A percentile compares a stretch with the other conserved stretches of the same genome.
Evolutionary conservation across 1,140 invertebrate species (phyloP).

Genomic region (Aphis craccivora): DNA sequence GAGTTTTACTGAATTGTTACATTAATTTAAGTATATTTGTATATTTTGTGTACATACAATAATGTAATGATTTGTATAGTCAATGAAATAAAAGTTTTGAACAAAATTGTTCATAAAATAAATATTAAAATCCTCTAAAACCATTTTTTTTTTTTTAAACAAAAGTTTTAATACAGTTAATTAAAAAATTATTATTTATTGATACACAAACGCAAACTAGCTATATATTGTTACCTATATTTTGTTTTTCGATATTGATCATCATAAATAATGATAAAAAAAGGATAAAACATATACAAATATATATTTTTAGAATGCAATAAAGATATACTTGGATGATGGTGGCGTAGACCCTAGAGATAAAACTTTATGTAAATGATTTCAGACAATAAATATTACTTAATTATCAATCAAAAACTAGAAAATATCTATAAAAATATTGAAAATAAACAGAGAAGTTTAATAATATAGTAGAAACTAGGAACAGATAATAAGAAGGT

Average conservation of each 20-base stretch:
- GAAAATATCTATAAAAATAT: too few species aligned
- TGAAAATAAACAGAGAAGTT: too few species aligned
- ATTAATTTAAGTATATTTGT: not conserved
- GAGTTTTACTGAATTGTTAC: not conserved
- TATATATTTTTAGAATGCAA: not conserved
- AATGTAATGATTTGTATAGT: not conserved
- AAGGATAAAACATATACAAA: not conserved
- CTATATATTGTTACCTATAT: not conserved
- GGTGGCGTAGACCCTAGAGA: too few species aligned
- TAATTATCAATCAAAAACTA: too few species aligned
- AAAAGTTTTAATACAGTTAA: not conserved
- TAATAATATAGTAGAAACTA: too few species aligned
- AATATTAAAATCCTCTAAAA: not conserved
- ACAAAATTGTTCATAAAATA: not conserved
- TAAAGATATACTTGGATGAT: not conserved
- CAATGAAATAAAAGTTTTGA: not conserved
- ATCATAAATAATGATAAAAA: not conserved
- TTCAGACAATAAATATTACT: too few species aligned
- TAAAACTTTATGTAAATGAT: too few species aligned
- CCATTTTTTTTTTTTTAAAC: not conserved
- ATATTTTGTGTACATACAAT: not conserved
- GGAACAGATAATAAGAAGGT: too few species aligned
- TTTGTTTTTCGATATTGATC: not conserved
- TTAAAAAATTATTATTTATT: not conserved
- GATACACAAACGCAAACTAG: not conserved